phyloP scores from a whole-genome alignment of 2,888 invertebrate species.

The Eueremaeus valkanovi region DNA sequence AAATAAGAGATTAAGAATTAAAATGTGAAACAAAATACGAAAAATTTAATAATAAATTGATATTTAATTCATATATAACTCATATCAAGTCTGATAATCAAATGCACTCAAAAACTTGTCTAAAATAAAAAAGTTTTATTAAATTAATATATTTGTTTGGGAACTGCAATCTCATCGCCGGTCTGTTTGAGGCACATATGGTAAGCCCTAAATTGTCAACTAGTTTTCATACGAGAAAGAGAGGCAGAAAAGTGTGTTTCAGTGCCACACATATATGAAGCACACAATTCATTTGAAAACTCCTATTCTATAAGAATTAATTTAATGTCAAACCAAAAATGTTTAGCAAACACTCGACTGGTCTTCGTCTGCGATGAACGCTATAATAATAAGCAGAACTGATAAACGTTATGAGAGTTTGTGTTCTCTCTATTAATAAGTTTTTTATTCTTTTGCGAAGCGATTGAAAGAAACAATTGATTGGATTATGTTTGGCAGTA shows the following conservation, averaged over 20 bases:
- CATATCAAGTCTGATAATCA: too few species aligned
- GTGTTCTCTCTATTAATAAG: not conserved
- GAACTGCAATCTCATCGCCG: slow-evolving; percentile 31
- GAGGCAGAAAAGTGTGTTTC: slow-evolving; percentile 29
- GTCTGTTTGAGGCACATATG: slow-evolving; percentile 12
- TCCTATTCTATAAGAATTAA: not conserved
- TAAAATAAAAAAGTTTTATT: not conserved
- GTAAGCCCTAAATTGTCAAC: slow-evolving; percentile 33
- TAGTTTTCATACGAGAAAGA: not conserved
- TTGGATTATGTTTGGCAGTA: slow-evolving; percentile 30
- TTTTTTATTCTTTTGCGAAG: not conserved
- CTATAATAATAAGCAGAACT: not conserved
- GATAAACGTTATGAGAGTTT: not conserved
- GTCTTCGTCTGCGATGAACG: not conserved
- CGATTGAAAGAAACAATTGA: not conserved
- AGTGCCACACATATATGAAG: slow-evolving; percentile 9
- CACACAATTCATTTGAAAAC: not conserved
- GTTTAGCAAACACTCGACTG: not conserved
- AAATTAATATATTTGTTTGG: not conserved
- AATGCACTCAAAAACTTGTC: not conserved
- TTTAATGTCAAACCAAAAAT: not conserved
- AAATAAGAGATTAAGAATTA: not conserved
- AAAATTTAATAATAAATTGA: too few species aligned
- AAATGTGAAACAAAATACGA: not conserved
- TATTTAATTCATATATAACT: too few species aligned